Conservation (phyloP, 2,113 vertebrate species). For the Psilopsiagon aurifrons region DNA sequence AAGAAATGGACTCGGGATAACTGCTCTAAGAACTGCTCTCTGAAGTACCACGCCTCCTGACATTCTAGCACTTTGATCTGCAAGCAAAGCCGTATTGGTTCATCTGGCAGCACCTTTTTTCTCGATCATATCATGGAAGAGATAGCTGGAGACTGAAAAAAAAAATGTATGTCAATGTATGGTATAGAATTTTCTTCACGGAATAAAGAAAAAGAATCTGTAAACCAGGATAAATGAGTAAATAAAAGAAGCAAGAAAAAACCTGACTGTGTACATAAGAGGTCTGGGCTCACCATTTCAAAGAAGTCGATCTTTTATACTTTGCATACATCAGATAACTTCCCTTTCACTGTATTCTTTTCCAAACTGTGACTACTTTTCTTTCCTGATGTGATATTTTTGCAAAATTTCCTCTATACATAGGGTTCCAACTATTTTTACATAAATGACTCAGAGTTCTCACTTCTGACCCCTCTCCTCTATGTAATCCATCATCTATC, state of each 20-base stretch:
- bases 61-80: not conserved
- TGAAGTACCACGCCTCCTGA: not conserved
- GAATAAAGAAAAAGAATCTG: not conserved
- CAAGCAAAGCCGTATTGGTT: not conserved
- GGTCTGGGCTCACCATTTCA: not conserved
- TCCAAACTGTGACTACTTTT: not conserved
- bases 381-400: not conserved
- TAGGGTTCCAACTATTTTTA: not conserved
- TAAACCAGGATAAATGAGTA: not conserved
- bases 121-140: not conserved
- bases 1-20: not conserved
- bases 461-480: not conserved
- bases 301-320: not conserved
- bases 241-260: not conserved
- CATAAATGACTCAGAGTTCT: not conserved
- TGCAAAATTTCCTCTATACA: not conserved
- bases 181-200: not conserved
- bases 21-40: not conserved
- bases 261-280: not conserved
- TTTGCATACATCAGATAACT: not conserved
- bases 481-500: not conserved
- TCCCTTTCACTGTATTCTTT: not conserved
- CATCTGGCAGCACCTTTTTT: not conserved
- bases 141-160: not conserved
- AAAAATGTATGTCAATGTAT: not conserved